Base-by-base conservation (phyloP, 2,113 vertebrate species). In the Noctilio leporinus region DNA sequence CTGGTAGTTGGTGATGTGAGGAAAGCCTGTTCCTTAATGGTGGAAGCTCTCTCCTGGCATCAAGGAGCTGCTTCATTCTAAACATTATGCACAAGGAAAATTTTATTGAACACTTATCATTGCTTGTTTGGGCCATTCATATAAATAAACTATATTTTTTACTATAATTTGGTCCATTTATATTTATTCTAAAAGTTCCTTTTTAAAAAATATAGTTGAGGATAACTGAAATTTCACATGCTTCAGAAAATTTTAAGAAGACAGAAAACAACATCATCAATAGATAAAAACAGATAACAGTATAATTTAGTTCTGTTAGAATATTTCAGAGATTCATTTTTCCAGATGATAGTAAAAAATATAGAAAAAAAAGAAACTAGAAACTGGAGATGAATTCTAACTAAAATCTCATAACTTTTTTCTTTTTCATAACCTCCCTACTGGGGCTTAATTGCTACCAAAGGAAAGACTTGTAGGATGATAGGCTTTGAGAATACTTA, bases 401-500 rank as follows among this genome's bases (percentile, higher is more conserved):
- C 53, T 92, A 72, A 93, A 81, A 49, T 24, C 24, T 94, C 84
- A 55, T 76, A 82, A 72, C 26, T 35, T 88, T 85, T 20, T 89
- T 5, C 26, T 88, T 87, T 89, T 80, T 85, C n/a, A 65, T 86
- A 84, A 77, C 26, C 55, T 95, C 49, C 81, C 70, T 73, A 67
- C 47, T 45, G 47, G 81, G 43, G 30, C 87, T 97, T 93, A 93
- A 87, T 53, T 88, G 35, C 76, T 73, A 17, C n/a, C 70, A 90
- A 92, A 92, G 96, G 28, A 96, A 93, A 95, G 57, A 77, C 91
- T 93, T 97, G 93, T 53, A 95, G 96, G 91, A 95, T 87, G 45
- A 20, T 57, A 69, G 22, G 45, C 53, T 67, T 90, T 87, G 77
- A 92, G 94, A 97, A 92, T 78, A 96, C 88, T 98, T 98, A 97